Evolutionary conservation across 2,797 vertebrate genomes (phyloP), one percentile per base, ranked within the genome.

Genomic region (Micrastur ruficollis): DNA sequence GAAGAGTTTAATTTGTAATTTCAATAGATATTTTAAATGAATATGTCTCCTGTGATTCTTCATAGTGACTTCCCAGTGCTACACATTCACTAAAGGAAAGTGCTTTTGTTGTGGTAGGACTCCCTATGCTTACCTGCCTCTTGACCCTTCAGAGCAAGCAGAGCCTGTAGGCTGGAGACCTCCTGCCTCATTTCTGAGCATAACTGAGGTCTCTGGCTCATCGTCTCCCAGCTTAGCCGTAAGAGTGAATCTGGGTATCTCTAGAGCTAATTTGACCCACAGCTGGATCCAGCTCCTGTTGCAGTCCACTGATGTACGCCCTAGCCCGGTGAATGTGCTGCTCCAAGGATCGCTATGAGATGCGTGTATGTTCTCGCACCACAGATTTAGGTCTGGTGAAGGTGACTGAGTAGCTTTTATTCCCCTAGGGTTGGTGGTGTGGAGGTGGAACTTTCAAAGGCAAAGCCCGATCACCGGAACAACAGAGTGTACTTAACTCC

Each of bases 21-120:
- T 97, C 97, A 98, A 98, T 98, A 98, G 97, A 97, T 98, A 98
- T 98, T 98, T 98, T 98, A 97, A 98, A 97, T 95, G 94, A 97
- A 58, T 50, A 46, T 52, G 96, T 90, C 95, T 96, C 90, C 80
- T 27, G 96, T 97, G 79, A 73, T 97, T 86, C 67, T 90, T 96
- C 22, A 17, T 81, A n/a, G 22, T 61, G 36, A 42, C n/a, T 90
- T 86, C 52, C 70, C 49, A 32, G 19, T 58, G 58, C 53, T 67
- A 1, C 9, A 20, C 0, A 1, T 73, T 47, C 46, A 52, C 55
- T 76, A 44, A 72, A 71, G 67, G n/a, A 32, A 92, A 80, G 14
- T 44, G 32, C 11, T 80, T 70, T 56, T 47, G 21, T 88, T 92
- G 18, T 4, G 12, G 25, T 46, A 36, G 34, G 50, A 59, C 31